These are phyloP conservation scores for Zaprionus bogoriensis DNA, from an alignment of 2,888 invertebrate species.

Conservation along the genomic window DNA sequence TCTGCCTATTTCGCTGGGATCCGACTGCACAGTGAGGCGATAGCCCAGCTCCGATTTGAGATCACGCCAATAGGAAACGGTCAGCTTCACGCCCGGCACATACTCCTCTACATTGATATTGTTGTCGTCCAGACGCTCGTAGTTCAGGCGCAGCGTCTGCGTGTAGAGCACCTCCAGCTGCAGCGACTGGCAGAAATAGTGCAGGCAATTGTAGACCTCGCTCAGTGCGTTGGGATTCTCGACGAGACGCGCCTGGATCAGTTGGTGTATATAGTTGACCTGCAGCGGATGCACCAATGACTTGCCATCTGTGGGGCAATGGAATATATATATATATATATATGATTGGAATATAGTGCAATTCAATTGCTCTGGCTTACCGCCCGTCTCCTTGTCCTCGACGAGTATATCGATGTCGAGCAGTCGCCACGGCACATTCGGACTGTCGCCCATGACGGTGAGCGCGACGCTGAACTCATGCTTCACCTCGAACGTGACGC, in stretches of 20 bases:
- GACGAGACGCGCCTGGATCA: slow-evolving; percentile 91
- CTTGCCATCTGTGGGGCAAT: slow-evolving; percentile 95
- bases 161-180: slow-evolving; percentile 96
- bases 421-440: slow-evolving; percentile 96
- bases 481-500: slow-evolving; percentile 96
- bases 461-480: slow-evolving; percentile 98
- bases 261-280: slow-evolving; percentile 95
- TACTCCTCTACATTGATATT: slow-evolving; percentile 96
- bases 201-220: slow-evolving; percentile 92
- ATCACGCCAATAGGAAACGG: slow-evolving; percentile 96
- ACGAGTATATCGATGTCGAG: slow-evolving; percentile 97
- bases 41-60: slow-evolving; percentile 92
- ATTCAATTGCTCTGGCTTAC: slow-evolving; percentile 82
- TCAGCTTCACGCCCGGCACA: slow-evolving; percentile 92
- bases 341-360: not conserved
- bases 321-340: not conserved
- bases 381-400: slow-evolving; percentile 98
- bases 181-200: slow-evolving; percentile 96
- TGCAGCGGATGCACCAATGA: slow-evolving; percentile 97
- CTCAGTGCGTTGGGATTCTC: slow-evolving; percentile 90
- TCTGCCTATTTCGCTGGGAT: slow-evolving; percentile 90
- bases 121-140: slow-evolving; percentile 94
- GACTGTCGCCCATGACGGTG: slow-evolving; percentile 98
- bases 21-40: slow-evolving; percentile 93
- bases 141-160: slow-evolving; percentile 93